Evolutionary conservation across 2,797 vertebrate genomes (phyloP).

Genomic region (Anas georgica): DNA sequence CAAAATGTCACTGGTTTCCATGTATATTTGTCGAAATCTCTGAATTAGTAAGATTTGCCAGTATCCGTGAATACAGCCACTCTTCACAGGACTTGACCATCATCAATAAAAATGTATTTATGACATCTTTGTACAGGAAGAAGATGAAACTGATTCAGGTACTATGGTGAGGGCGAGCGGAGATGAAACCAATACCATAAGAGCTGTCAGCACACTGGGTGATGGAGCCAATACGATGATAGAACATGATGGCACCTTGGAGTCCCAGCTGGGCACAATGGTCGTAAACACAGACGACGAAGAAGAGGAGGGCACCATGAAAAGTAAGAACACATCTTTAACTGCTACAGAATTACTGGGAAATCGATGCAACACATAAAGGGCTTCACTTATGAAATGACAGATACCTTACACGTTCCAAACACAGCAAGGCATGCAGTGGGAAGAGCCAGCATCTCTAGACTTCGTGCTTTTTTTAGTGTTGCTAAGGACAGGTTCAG

Average conservation of each 20-base stretch:
- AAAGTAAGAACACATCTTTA: slow-evolving; percentile 82
- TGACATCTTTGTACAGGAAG: slow-evolving; percentile 80
- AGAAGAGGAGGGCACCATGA: slow-evolving; percentile 93
- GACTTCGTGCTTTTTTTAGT: not conserved
- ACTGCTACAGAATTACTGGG: not conserved
- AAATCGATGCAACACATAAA: not conserved
- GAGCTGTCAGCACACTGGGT: slow-evolving; percentile 79
- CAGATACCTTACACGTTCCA: not conserved
- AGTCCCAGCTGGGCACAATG: slow-evolving; percentile 91
- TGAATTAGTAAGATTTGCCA: not conserved
- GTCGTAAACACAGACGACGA: slow-evolving; percentile 92
- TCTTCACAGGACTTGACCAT: not conserved
- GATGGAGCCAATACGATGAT: slow-evolving; percentile 86
- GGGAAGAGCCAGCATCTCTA: not conserved
- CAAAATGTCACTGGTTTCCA: not conserved
- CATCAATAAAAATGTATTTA: not conserved
- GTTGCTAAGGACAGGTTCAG: not conserved
- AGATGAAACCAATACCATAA: slow-evolving; percentile 84
- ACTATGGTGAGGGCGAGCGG: slow-evolving; percentile 90
- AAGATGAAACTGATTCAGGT: slow-evolving; percentile 92
- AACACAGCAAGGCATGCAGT: rapidly evolving
- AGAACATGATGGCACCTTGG: slow-evolving; percentile 85
- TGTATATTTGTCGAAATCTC: not conserved
- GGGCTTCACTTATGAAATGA: not conserved
- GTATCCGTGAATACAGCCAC: not conserved